A percentile compares a stretch with the other conserved stretches of the same genome.
Evolutionary conservation across 1,140 invertebrate genomes (phyloP).

Genomic region (Cotesia vestalis): DNA sequence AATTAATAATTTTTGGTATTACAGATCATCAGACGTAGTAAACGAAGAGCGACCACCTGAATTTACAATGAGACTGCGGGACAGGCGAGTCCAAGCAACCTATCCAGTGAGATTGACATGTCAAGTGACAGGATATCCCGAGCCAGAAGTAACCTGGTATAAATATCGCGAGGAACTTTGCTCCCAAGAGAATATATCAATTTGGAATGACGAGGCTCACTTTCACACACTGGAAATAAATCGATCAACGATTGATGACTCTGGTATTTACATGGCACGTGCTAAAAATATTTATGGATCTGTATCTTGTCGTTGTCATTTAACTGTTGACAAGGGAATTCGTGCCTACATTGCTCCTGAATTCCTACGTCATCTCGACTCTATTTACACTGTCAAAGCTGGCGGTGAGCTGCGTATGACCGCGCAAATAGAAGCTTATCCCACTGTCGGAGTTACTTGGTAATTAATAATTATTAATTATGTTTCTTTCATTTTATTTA

Average conservation of each 20-base stretch:
- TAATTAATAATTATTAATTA: conserved; percentile 60
- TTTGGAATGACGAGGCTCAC: conserved; percentile 74
- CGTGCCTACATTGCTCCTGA: conserved; percentile 81
- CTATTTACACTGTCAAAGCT: conserved; percentile 65
- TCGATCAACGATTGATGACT: conserved; percentile 79
- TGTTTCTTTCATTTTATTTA: background rate
- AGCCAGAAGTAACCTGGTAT: conserved; percentile 79
- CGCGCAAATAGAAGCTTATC: conserved; percentile 82
- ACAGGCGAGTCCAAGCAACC: conserved; percentile 80
- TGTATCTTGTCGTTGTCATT: conserved; percentile 80
- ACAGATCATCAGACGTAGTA: conserved; percentile 30
- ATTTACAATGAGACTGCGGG: conserved; percentile 87
- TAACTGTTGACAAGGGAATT: conserved; percentile 87
- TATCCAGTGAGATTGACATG: conserved; percentile 88
- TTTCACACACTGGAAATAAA: conserved; percentile 88
- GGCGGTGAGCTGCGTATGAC: conserved; percentile 75
- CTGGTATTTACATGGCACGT: conserved; percentile 81
- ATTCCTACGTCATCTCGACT: conserved; percentile 76
- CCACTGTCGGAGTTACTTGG: conserved; percentile 82
- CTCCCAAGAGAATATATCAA: conserved; percentile 67
- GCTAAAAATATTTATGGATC: conserved; percentile 86
- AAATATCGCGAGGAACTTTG: conserved; percentile 75
- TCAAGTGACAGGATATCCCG: conserved; percentile 81
- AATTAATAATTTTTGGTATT: conserved; percentile 26
- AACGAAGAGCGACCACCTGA: conserved; percentile 73